Evolutionary conservation across 2,797 vertebrate species (phyloP).

Genomic region (Sebastes oblongus): DNA sequence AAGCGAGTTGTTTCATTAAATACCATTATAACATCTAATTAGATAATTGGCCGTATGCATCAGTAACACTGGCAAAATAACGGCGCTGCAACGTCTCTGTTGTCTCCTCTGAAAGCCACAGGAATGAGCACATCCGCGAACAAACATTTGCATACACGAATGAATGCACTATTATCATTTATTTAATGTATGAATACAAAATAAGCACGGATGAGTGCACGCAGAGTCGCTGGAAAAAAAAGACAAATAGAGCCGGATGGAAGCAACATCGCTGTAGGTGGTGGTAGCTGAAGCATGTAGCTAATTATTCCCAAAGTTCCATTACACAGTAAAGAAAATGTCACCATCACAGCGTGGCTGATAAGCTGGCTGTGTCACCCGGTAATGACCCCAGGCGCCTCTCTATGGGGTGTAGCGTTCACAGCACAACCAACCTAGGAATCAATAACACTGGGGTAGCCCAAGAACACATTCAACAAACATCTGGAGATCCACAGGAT

Average conservation of each 20-base stretch:
- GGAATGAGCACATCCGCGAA: background rate
- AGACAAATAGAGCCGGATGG: background rate
- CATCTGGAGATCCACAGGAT: background rate
- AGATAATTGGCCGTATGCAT: background rate
- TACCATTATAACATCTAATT: background rate
- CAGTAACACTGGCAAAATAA: background rate
- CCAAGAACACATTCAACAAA: background rate
- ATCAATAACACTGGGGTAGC: background rate
- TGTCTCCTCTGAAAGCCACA: conserved; percentile 19
- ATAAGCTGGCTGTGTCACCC: background rate
- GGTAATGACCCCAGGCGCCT: background rate
- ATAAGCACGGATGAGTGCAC: background rate
- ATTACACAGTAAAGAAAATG: background rate
- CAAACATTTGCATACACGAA: conserved; percentile 10
- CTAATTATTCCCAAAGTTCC: background rate
- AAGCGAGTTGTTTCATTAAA: conserved; percentile 1
- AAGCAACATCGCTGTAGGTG: background rate
- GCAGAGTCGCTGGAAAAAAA: background rate
- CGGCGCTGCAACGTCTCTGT: background rate
- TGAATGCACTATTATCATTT: background rate
- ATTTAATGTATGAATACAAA: background rate
- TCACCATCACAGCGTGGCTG: background rate
- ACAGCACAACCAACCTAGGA: background rate
- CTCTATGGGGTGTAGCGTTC: background rate
- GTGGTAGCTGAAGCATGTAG: background rate